A percentile compares a stretch with the other conserved stretches of the same genome.
phyloP scores from a whole-genome alignment of 1,140 invertebrate species.

The Saxidomus purpurata region DNA sequence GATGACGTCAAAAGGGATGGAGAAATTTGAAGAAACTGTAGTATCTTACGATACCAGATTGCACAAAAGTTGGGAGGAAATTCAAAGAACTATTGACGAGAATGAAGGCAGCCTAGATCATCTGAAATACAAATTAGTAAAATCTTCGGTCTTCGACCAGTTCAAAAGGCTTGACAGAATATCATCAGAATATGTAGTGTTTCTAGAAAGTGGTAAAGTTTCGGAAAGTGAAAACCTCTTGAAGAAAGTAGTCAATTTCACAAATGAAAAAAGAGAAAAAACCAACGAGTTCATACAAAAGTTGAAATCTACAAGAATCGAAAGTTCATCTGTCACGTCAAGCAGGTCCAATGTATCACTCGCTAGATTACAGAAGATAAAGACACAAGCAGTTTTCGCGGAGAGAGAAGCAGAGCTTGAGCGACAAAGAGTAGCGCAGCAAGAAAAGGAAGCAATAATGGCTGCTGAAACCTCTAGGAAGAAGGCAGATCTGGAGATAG shows the following conservation, averaged over 20 bases:
- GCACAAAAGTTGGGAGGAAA: neutral
- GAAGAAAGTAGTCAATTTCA: neutral
- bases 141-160: neutral
- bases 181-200: neutral
- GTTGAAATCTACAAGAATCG: neutral
- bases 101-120: neutral
- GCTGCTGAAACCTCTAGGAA: neutral
- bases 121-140: neutral
- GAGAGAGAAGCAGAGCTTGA: neutral
- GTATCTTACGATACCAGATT: neutral
- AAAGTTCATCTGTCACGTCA: neutral
- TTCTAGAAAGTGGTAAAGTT: neutral
- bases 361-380: neutral
- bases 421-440: neutral
- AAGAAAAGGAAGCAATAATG: neutral
- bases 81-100: neutral
- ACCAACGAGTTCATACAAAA: neutral
- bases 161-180: neutral
- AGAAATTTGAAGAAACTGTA: neutral
- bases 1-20: neutral
- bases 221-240: neutral
- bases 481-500: neutral
- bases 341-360: neutral
- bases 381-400: neutral
- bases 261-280: neutral